Evolutionary conservation across 35 echinoderm and acorn worm genomes (phyloP).

Genomic region (Heliocidaris erythrogramma): DNA sequence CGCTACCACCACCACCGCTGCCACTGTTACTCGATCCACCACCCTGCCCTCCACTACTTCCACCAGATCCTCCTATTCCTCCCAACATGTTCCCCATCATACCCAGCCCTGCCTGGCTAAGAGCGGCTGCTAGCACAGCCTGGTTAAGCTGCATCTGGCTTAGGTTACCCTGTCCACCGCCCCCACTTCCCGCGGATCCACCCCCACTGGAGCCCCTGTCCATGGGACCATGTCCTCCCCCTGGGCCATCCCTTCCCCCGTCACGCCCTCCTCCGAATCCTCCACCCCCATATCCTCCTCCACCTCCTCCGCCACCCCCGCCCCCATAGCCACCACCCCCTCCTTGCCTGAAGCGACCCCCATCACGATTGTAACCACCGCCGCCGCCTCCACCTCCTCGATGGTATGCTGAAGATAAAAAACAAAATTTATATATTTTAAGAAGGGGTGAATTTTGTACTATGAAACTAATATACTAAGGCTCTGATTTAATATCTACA

Average conservation of each 20-base stretch:
- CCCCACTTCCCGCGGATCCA: not conserved
- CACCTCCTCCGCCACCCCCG: not conserved
- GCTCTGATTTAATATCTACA: not conserved
- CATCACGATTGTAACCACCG: not conserved
- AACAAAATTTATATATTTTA: not conserved
- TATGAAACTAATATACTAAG: not conserved
- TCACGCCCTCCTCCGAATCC: not conserved
- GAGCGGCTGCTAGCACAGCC: conserved; percentile 22
- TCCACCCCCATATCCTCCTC: not conserved
- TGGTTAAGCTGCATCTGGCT: conserved; percentile 45
- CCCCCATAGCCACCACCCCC: conserved; percentile 5
- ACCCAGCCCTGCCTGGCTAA: conserved; percentile 38
- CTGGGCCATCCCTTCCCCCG: not conserved
- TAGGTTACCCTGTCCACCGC: conserved; percentile 31
- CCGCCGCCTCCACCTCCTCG: not conserved
- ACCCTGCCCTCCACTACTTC: not conserved
- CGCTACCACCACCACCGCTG: not conserved
- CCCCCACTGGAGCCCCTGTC: not conserved
- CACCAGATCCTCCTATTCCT: not conserved
- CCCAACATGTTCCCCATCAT: conserved; percentile 47
- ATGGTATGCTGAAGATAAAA: conserved; percentile 18
- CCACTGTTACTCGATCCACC: conserved; percentile 8
- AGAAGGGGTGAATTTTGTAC: not conserved
- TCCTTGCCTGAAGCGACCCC: conserved; percentile 20
- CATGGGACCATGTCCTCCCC: not conserved